Base-by-base conservation (phyloP, 2,113 vertebrate genomes). In the Triplophysa siluroides region DNA sequence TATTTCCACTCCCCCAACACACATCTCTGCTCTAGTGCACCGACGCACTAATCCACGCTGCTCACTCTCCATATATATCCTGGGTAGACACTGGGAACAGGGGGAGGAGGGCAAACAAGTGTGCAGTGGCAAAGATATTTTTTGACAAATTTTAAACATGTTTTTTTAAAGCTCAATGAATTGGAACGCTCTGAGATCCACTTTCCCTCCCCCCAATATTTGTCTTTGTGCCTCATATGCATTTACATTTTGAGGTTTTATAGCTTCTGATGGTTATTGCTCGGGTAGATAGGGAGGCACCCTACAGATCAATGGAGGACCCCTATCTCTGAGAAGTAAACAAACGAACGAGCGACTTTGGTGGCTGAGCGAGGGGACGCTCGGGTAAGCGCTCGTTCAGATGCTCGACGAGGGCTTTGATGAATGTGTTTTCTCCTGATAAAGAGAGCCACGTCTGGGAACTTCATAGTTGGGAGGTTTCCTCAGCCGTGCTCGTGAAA, bases 21-120 rank as follows among this genome's bases (percentile, higher is more conserved):
- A 74, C 80, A 65, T 83, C 87, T 77, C 83, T 85, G 86, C 86
- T 86, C 85, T 69, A 76, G 81, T 85, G 85, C 84, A 65, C 81
- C 68, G 74, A 72, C 81, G 93, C 94, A 93, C 93, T 95, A 95
- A 94, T 95, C 92, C 90, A 89, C 19, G 60, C 86, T 91, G 90
- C 91, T 76, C 91, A 88, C 78, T 67, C 76, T 50, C 63, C 60
- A 75, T 50, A 79, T 67, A 80, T 73, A 71, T 81, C 77, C 82
- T 68, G 76, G 77, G 56, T 54, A 70, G 65, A 64, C 65, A 73
- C n/a, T 75, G 38, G 21, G 43, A 60, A 50, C 41, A 58, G 62
- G 58, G 58, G 50, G 67, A 76, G 80, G 81, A 38, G 56, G 56
- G 41, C 60, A 77, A 21, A 41, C 67, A 65, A n/a, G 38, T 29